Evolutionary conservation across 2,113 vertebrate species (phyloP).

Genomic region (Anthoscopus minutus): DNA sequence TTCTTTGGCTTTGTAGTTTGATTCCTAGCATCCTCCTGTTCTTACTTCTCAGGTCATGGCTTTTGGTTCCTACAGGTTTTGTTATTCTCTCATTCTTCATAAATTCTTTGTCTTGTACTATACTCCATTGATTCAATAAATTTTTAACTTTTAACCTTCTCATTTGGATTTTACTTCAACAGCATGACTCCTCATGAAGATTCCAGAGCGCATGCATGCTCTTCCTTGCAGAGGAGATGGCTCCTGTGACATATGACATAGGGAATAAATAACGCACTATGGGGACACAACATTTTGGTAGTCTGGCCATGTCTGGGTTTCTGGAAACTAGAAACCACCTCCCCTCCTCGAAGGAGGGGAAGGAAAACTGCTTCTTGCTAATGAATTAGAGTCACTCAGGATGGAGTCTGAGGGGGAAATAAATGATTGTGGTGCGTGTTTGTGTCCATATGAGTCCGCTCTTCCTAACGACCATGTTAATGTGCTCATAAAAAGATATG

Average conservation of each 20-base stretch:
- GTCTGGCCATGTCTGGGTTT: not conserved
- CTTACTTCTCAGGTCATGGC: not conserved
- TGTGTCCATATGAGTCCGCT: conserved; percentile 71
- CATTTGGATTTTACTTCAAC: not conserved
- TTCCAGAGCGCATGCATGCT: not conserved
- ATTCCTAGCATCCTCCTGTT: not conserved
- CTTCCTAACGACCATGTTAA: conserved; percentile 74
- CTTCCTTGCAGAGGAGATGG: not conserved
- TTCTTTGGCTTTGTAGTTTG: not conserved
- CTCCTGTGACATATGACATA: not conserved
- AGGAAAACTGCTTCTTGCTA: not conserved
- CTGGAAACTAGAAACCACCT: not conserved
- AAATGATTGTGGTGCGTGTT: conserved; percentile 66
- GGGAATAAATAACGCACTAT: not conserved
- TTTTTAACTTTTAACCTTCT: not conserved
- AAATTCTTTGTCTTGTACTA: not conserved
- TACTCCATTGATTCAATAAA: not conserved
- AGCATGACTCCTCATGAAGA: not conserved
- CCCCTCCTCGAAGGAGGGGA: not conserved
- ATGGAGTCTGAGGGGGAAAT: conserved; percentile 41
- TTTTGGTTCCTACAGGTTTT: not conserved
- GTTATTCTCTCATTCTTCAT: not conserved
- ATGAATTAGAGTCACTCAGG: conserved; percentile 23
- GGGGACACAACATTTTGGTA: not conserved
- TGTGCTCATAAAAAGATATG: conserved; percentile 77